Evolutionary conservation across 2,888 invertebrate genomes (phyloP), one percentile per base, ranked within the genome.

Genomic region (Idaea straminata): DNA sequence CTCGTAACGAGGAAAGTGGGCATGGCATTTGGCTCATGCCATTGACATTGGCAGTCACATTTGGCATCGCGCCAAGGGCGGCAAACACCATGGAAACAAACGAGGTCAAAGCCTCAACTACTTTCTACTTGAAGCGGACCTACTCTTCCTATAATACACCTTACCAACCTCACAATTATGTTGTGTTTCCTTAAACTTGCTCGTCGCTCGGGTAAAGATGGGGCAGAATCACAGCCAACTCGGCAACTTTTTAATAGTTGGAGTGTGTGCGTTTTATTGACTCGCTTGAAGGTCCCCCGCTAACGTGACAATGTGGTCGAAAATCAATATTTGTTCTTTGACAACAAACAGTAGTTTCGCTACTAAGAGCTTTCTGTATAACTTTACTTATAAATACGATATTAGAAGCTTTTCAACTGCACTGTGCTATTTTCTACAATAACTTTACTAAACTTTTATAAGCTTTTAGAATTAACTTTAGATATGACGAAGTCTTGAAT

Each of bases 31-130:
- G 79, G 81, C 80, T 73, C 78, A 77, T 84, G 86, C 83, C 86
- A 86, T 84, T 89, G 89, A 88, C 89, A 88, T 88, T 89, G 88
- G 78, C 74, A 79, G 78, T 77, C 77, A 78, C 80, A 77, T 76
- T 77, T 87, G 88, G 88, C 84, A 65, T 47, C 64, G 69, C 64
- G 83, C 82, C 80, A 83, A 78, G 80, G 80, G 76, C 77, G 72
- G 73, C 72, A 66, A 72, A 72, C 79, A 77, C 82, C 84, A 83
- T 83, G 74, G 79, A 67, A 67, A 71, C 75, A 75, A 83, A 74
- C 77, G 77, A 84, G 82, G 84, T 84, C 84, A 72, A 74, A 77
- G 82, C 75, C 81, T 72, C 73, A 62, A 67, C 68, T 63, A 64
- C 66, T 73, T 62, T 66, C 68, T 66, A 66, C 68, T 69, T 63